Percentiles rank a stretch among this genome's conserved stretches.
Evolutionary conservation across 1,140 invertebrate species (phyloP).

Genomic region (Rhynchophorus ferrugineus): DNA sequence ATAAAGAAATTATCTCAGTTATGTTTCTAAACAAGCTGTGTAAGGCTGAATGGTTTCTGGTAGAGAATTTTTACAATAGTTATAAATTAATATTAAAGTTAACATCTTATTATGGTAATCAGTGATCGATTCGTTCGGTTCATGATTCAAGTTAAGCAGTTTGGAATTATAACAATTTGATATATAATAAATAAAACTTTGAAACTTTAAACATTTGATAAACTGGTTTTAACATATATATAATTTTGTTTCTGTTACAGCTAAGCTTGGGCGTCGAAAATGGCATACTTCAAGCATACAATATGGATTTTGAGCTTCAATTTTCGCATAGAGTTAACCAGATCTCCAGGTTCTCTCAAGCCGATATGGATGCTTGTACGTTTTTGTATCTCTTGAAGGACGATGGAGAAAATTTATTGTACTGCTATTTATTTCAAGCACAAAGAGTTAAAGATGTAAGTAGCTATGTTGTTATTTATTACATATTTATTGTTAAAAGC

Average conservation of each 20-base stretch:
- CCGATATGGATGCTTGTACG: constrained; percentile 45
- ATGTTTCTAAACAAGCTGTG: too few relatives aligned
- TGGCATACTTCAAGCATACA: constrained; percentile 53
- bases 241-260: constrained; percentile 43
- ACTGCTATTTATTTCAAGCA: constrained; percentile 57
- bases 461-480: constrained; percentile 17
- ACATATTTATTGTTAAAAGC: background rate
- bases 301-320: constrained; percentile 55
- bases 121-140: too few relatives aligned
- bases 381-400: constrained; percentile 57
- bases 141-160: too few relatives aligned
- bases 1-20: too few relatives aligned
- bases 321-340: constrained; percentile 53
- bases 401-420: constrained; percentile 52
- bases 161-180: too few relatives aligned
- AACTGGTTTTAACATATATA: constrained; percentile 1
- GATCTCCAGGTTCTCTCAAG: constrained; percentile 50
- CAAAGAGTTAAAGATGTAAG: constrained; percentile 54
- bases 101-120: too few relatives aligned
- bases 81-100: too few relatives aligned
- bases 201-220: too few relatives aligned
- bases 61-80: too few relatives aligned
- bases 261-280: constrained; percentile 55
- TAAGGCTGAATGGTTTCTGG: too few relatives aligned
- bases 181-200: too few relatives aligned